Conservation (phyloP, 2,888 invertebrate genomes). For the Andrena marginata region DNA sequence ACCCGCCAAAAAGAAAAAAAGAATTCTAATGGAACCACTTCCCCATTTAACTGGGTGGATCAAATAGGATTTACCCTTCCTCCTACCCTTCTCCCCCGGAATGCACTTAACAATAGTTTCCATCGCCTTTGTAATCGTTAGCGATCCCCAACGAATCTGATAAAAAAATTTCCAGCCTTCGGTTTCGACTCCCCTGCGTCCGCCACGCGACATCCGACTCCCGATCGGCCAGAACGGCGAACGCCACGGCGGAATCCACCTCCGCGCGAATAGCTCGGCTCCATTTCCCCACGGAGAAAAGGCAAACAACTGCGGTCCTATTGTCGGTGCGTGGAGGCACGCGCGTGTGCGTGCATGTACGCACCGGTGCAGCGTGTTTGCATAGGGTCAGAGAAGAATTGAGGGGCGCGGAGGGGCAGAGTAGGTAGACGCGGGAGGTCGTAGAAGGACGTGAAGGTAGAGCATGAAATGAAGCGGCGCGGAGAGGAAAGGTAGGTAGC, state of each 20-base stretch:
- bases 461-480: conserved; percentile 22
- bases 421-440: conserved; percentile 52
- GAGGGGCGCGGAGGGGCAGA: conserved; percentile 18
- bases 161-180: too few species aligned
- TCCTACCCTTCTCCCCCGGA: too few species aligned
- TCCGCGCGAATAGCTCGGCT: not conserved
- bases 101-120: too few species aligned
- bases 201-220: not conserved
- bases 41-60: too few species aligned
- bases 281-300: not conserved
- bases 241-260: conserved; percentile 15
- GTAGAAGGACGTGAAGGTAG: conserved; percentile 59
- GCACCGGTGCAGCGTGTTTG: conserved; percentile 35
- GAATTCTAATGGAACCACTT: too few species aligned
- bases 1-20: not conserved
- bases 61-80: too few species aligned
- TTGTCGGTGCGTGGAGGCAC: conserved; percentile 11
- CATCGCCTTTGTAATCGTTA: too few species aligned
- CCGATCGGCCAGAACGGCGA: not conserved
- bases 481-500: conserved; percentile 30
- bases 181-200: not conserved
- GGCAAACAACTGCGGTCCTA: conserved; percentile 17
- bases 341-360: not conserved
- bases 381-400: conserved; percentile 59
- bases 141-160: too few species aligned